Conservation (phyloP, 2,797 vertebrate genomes). For the Aphelocoma californica region DNA sequence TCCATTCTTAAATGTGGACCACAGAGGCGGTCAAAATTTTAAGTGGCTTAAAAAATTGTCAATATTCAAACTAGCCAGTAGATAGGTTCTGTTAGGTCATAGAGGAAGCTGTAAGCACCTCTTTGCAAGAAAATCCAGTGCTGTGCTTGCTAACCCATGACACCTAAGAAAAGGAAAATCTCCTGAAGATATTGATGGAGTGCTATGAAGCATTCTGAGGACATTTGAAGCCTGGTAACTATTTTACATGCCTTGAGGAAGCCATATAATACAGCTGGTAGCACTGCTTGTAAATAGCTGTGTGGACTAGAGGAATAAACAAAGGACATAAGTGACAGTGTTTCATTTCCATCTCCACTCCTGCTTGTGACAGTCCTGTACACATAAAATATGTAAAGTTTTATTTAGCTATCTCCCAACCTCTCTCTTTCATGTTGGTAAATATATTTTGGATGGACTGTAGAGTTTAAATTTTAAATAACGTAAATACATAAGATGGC, state of each 20-base stretch:
- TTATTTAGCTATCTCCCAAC: neutral
- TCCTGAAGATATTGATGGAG: neutral
- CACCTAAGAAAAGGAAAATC: neutral
- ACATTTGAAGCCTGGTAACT: neutral
- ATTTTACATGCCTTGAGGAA: neutral
- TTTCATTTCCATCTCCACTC: neutral
- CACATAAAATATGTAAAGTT: neutral
- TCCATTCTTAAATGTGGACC: too few species aligned
- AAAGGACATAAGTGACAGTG: neutral
- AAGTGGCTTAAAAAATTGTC: too few species aligned
- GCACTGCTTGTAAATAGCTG: neutral
- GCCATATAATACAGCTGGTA: neutral
- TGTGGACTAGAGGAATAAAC: neutral
- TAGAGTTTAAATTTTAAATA: neutral
- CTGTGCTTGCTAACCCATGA: too few species aligned
- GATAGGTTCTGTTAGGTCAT: too few species aligned
- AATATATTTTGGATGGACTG: neutral
- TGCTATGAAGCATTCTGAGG: neutral
- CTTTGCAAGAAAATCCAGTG: too few species aligned
- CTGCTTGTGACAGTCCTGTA: neutral
- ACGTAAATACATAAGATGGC: neutral
- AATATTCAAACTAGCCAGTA: too few species aligned
- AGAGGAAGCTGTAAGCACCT: too few species aligned
- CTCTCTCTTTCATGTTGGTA: neutral
- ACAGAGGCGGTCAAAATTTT: too few species aligned